Conservation (phyloP, 2,113 vertebrate genomes). For the Paratilapia polleni region DNA sequence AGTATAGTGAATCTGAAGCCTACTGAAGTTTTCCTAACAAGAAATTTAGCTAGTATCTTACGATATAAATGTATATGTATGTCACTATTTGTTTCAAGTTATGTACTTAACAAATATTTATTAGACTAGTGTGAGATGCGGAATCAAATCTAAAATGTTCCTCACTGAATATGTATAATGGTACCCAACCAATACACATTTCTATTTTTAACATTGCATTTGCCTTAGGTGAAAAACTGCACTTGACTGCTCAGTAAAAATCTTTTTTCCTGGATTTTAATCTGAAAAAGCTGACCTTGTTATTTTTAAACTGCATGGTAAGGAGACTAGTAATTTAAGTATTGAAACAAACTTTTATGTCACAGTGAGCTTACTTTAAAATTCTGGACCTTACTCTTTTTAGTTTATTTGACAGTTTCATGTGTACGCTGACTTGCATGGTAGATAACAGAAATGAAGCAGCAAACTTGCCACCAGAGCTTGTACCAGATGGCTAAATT, state of each 20-base stretch:
- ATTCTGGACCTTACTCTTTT: too few species aligned
- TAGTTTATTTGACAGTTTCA: background rate
- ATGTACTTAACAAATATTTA: background rate
- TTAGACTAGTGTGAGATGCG: background rate
- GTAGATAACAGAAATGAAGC: constrained; percentile 16
- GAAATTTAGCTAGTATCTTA: background rate
- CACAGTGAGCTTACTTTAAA: too few species aligned
- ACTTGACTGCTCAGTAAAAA: background rate
- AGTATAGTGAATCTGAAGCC: background rate
- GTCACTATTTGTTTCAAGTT: background rate
- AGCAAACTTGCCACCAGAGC: constrained; percentile 43
- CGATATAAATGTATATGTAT: background rate
- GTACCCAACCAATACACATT: background rate
- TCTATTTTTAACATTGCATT: background rate
- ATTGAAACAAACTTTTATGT: background rate
- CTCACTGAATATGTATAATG: background rate
- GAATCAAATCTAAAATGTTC: background rate
- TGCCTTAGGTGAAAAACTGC: background rate
- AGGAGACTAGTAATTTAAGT: background rate
- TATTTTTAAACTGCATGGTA: background rate
- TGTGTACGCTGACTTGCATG: constrained; percentile 3
- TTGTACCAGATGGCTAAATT: constrained; percentile 70
- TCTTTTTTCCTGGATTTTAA: background rate
- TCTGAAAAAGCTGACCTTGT: background rate
- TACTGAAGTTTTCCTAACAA: background rate